Evolutionary conservation across 1,140 invertebrate species (phyloP).

Genomic region (Hylyphantes graminicola): DNA sequence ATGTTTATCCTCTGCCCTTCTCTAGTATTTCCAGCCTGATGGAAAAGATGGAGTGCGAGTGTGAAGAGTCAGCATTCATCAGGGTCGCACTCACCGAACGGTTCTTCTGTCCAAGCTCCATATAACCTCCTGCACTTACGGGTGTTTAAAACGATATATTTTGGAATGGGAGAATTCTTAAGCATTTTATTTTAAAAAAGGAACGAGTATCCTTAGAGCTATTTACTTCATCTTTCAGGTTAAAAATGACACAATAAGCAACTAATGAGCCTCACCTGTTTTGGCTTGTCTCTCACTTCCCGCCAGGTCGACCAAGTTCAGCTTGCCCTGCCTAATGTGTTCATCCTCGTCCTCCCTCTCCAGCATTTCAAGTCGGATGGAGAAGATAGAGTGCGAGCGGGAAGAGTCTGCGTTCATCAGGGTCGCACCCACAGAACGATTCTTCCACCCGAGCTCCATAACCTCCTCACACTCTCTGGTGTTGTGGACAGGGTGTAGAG

Average conservation of each 20-base stretch:
- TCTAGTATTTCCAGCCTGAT: conserved; percentile 86
- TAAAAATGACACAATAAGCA: background rate
- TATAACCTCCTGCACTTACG: no score
- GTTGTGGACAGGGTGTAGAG: conserved; percentile 81
- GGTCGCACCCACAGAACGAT: conserved; percentile 81
- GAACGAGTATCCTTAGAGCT: no score
- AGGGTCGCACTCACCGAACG: conserved; percentile 81
- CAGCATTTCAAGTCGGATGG: conserved; percentile 86
- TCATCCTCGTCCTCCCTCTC: conserved; percentile 70
- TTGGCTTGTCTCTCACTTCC: conserved; percentile 89
- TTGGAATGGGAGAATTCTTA: no score
- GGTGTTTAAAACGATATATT: no score
- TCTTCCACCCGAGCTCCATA: conserved; percentile 81
- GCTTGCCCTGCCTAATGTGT: conserved; percentile 74
- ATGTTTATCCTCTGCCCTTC: no score
- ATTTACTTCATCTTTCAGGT: no score
- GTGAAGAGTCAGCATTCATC: conserved; percentile 88
- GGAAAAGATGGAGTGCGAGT: conserved; percentile 92
- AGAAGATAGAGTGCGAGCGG: conserved; percentile 91
- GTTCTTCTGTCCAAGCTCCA: conserved; percentile 81
- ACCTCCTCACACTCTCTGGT: conserved; percentile 79
- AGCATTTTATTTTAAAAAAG: no score
- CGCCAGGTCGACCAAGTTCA: conserved; percentile 91
- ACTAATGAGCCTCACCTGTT: conserved; percentile 73
- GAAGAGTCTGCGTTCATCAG: conserved; percentile 90